Conservation (phyloP, 2,113 vertebrate genomes). For the Hippocampus comes region DNA sequence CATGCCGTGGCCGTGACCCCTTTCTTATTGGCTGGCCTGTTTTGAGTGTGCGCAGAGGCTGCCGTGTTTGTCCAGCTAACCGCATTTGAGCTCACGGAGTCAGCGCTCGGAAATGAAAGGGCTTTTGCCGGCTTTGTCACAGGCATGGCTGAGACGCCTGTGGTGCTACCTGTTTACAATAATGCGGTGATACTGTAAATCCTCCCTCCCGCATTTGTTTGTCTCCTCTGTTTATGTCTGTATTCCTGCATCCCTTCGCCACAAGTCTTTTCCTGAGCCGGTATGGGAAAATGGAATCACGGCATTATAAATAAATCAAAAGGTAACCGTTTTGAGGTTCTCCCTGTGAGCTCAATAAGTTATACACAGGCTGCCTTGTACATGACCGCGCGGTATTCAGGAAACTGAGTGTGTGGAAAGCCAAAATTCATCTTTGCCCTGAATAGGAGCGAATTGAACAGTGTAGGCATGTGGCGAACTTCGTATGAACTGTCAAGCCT, state of each 20-base stretch:
- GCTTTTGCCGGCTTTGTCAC: conserved; percentile 36
- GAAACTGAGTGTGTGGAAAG: conserved; percentile 9
- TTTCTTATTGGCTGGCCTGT: neutral
- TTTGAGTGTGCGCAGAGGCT: neutral
- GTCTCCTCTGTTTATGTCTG: conserved; percentile 40
- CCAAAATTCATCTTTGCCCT: neutral
- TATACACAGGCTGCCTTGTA: conserved; percentile 37
- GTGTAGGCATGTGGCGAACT: conserved; percentile 12
- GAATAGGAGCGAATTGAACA: conserved; percentile 1
- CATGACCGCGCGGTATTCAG: conserved; percentile 17
- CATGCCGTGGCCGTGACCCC: neutral
- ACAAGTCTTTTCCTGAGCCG: conserved; percentile 16
- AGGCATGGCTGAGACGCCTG: conserved; percentile 13
- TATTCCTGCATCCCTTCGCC: conserved; percentile 17
- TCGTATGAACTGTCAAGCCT: conserved; percentile 5
- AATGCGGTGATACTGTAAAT: conserved; percentile 45
- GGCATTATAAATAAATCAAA: conserved; percentile 59
- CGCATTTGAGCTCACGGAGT: conserved; percentile 37
- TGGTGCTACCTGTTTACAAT: conserved; percentile 49
- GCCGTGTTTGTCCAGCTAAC: conserved; percentile 26
- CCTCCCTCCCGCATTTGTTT: conserved; percentile 24
- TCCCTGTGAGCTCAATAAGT: conserved; percentile 23
- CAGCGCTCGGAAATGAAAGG: conserved; percentile 47
- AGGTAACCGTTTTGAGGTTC: conserved; percentile 28
- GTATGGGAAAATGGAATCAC: conserved; percentile 33